A percentile compares a stretch with the other conserved stretches of the same genome.
Evolutionary conservation across 30 jellyfish, hydroid and myxozoan genomes (phyloP).

Genomic region (Aurelia sp.): DNA sequence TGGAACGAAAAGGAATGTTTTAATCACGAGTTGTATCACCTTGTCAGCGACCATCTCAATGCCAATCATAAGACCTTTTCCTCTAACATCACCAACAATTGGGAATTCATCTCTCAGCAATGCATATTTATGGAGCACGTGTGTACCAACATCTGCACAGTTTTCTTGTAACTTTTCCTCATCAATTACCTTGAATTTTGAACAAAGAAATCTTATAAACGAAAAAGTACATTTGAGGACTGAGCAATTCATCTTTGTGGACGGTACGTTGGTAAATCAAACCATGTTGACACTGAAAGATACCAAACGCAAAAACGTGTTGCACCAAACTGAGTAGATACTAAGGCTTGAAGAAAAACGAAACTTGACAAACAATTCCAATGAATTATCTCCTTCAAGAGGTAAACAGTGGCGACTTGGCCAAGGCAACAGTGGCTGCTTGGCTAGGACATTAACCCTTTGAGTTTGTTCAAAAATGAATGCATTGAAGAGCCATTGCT

Average conservation of each 20-base stretch:
- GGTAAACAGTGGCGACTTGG: too few species aligned
- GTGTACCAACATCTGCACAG: slow-evolving; percentile 77
- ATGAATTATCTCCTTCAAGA: too few species aligned
- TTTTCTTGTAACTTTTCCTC: slow-evolving; percentile 89
- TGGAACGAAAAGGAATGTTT: neutral
- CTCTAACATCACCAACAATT: slow-evolving; percentile 95
- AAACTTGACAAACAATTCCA: too few species aligned
- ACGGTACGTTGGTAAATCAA: too few species aligned
- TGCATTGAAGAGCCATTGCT: too few species aligned
- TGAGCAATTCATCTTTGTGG: neutral
- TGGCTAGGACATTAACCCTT: too few species aligned
- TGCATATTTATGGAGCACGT: slow-evolving; percentile 56
- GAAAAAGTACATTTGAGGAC: neutral
- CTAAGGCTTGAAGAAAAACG: too few species aligned
- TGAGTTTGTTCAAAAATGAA: too few species aligned
- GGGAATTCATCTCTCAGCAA: slow-evolving; percentile 78
- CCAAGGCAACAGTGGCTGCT: too few species aligned
- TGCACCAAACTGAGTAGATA: too few species aligned
- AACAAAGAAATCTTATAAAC: neutral
- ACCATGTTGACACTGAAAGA: too few species aligned
- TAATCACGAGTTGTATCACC: slow-evolving; percentile 23
- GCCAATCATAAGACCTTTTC: slow-evolving; percentile 96
- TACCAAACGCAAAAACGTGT: too few species aligned
- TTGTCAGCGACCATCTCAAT: slow-evolving; percentile 87
- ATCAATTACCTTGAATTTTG: slow-evolving; percentile 64